Percentiles rank a stretch among this genome's conserved stretches.
These are phyloP conservation scores for Hesperophylax magnus DNA, from an alignment of 1,140 invertebrate species.

Conservation along the genomic window DNA sequence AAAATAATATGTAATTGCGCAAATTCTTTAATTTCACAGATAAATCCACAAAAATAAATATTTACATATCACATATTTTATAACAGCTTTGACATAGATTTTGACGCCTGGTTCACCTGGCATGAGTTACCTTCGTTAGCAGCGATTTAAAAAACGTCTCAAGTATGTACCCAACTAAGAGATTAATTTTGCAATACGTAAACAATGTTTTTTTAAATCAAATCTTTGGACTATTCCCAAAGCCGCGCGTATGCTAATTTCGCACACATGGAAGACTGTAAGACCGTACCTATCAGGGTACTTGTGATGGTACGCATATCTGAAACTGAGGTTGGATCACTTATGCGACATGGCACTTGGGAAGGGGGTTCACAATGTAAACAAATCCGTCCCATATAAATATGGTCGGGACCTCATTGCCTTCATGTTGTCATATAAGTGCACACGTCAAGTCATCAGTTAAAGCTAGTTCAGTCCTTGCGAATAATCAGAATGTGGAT, in stretches of 20 bases:
- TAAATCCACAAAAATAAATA: no score
- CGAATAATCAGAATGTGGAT: conserved; percentile 32
- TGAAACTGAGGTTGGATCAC: conserved; percentile 55
- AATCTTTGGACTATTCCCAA: conserved; percentile 43
- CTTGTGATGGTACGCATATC: conserved; percentile 34
- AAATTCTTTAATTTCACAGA: no score
- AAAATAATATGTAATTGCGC: no score
- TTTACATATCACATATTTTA: no score
- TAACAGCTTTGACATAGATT: no score
- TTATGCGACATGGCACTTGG: conserved; percentile 60
- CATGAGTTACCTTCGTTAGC: no score
- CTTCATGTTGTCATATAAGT: conserved; percentile 47
- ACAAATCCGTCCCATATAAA: conserved; percentile 71
- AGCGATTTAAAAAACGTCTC: no score
- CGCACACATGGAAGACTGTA: neutral
- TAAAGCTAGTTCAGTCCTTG: neutral
- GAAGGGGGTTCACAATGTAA: conserved; percentile 70
- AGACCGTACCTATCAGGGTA: neutral
- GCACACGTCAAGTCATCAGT: conserved; percentile 37
- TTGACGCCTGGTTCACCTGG: no score
- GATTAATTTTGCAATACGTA: neutral
- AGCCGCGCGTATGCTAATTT: neutral
- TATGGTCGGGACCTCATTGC: conserved; percentile 45
- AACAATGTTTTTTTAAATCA: conserved; percentile 13
- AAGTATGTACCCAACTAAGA: no score